Base-by-base conservation (phyloP, 2,797 vertebrate species). In the Vultur gryphus region DNA sequence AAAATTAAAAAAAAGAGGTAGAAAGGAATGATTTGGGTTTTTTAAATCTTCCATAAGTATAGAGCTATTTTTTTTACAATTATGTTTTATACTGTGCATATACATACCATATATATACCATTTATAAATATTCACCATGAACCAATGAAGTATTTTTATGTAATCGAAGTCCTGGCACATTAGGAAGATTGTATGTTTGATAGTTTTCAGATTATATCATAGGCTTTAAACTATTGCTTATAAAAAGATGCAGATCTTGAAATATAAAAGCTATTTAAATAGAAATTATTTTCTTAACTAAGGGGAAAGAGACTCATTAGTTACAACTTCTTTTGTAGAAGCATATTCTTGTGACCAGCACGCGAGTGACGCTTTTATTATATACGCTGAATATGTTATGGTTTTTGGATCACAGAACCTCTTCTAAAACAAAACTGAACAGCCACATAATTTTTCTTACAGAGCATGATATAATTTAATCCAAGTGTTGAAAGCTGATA, bases 251-350 rank as follows among this genome's bases (percentile, higher is more conserved):
- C 26, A 4, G 17, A 91, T 90, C 58, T 91, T 89, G 46, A 91
- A 41, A 95, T 89, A 89, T 89, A 75, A 92, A 96, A 94, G 49
- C 24, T 81, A 90, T 92, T 93, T 71, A 93, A 94, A 93, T 29
- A 84, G 16, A 94, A 87, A 87, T 65, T 80, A 80, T 90, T 97
- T 93, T 92, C 64, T 94, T 89, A 94, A 88, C n/a, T 80, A 61
- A 13, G 13, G 20, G 37, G 35, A 54, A 91, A 85, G 59, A 84
- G 20, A 92, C 18, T 80, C 43, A 58, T 11, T 84, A 79, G 31
- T 55, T 70, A 92, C 17, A 90, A 87, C 26, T 52, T 81, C 49
- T 92, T 95, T 86, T 33, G 61, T 23, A 71, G 71, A 83, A 75
- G 46, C 20, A 64, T 17, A 81, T 84, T 88, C 76, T 81, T 85